Base-by-base conservation (phyloP, 2,888 invertebrate genomes). In the Pseudococcus jackbeardsleyi region DNA sequence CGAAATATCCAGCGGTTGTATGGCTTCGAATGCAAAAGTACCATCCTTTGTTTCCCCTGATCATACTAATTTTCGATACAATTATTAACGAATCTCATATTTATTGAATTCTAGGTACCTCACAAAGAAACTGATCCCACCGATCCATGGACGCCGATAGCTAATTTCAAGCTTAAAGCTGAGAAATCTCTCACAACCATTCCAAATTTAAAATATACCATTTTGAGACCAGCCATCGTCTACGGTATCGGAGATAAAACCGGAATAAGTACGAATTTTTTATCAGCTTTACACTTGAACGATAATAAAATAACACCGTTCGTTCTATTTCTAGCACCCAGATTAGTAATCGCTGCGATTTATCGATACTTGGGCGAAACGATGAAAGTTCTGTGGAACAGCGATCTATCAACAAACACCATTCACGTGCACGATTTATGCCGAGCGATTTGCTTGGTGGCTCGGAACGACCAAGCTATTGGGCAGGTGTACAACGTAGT, bases 371-470 rank as follows among this genome's bases (percentile, higher is more conserved):
- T 97, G 48, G 94, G 95, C 59, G 97, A 98, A 92, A 96, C 96
- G 90, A 97, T 98, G 97, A 97, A 97, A 92, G 93, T 98, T 54
- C 93, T 98, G 33, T 98, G 98, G 97, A 96, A 95, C 68, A 94
- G 95, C 15, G 94, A 96, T 89, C 93, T 98, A 90, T 95, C 94
- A 91, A 94, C 97, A 92, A 96, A 97, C 92, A 98, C 98, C 0
- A 95, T 98, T 39, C 97, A 98, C 91, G 96, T 97, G 0, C 91
- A 92, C 26, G 98, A 98, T 92, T 93, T 97, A n/a, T 96, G 95
- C 91, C 93, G 95, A 88, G 97, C 97, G 0, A 93, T 96, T 89
- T 96, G 96, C 95, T 94, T 94, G 90, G 92, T 97, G 33, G 93
- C n/a, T 92, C 91, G 85, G 92, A 92, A 0, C 93, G 93, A 72